A percentile compares a stretch with the other conserved stretches of the same genome.
phyloP scores from a whole-genome alignment of 2,888 invertebrate genomes.

The Pachliopta kotzebuea region DNA sequence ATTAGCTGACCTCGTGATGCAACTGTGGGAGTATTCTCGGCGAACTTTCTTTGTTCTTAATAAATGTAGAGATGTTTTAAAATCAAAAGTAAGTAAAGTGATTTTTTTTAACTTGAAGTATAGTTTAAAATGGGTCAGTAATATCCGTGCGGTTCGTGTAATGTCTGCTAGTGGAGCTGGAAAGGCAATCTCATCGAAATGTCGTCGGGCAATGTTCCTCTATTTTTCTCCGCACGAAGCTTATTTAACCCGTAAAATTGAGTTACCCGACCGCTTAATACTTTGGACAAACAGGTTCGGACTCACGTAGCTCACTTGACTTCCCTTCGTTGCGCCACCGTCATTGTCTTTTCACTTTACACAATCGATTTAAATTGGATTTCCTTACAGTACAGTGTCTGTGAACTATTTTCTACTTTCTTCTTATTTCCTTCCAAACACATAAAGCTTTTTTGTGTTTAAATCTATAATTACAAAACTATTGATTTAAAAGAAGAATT shows the following conservation, averaged over 20 bases:
- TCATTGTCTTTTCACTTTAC: conserved; percentile 26
- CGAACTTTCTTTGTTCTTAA: too few relatives aligned
- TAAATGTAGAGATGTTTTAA: too few relatives aligned
- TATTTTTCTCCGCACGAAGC: conserved; percentile 33
- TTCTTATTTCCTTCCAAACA: not conserved
- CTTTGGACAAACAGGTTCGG: conserved; percentile 33
- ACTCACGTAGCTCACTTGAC: conserved; percentile 30
- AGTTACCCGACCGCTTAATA: conserved; percentile 35
- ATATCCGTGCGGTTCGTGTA: not conserved
- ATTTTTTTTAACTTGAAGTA: too few relatives aligned
- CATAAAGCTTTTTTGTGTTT: too few relatives aligned
- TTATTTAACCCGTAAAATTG: conserved; percentile 35
- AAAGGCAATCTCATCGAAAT: conserved; percentile 31
- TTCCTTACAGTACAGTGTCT: not conserved
- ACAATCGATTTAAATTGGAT: conserved; percentile 23
- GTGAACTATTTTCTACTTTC: not conserved
- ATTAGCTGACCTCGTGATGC: too few relatives aligned
- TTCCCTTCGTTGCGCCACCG: conserved; percentile 20
- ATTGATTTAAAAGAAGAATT: too few relatives aligned
- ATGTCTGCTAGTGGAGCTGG: conserved; percentile 13
- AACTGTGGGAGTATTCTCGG: too few relatives aligned
- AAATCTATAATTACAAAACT: too few relatives aligned
- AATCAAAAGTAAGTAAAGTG: too few relatives aligned
- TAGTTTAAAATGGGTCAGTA: not conserved
- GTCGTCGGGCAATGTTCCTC: conserved; percentile 28